These are phyloP conservation scores for Nephrotoma appendiculata DNA, from an alignment of 2,888 invertebrate genomes.

Conservation along the genomic window DNA sequence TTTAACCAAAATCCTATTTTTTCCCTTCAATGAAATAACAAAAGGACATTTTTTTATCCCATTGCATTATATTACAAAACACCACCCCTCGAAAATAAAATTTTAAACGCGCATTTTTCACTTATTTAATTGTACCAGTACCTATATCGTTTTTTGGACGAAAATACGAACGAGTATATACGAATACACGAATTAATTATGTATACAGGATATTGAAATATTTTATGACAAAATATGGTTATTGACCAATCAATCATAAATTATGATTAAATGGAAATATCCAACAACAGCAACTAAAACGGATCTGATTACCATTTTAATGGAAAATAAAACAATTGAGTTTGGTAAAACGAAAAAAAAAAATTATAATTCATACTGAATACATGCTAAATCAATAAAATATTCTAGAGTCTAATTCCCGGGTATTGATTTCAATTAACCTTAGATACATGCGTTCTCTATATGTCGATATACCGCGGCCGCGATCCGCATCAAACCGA, in stretches of 20 bases:
- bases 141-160: neutral
- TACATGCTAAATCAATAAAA: neutral
- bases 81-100: neutral
- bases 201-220: neutral
- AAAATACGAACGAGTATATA: neutral
- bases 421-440: neutral
- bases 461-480: neutral
- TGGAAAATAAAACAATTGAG: neutral
- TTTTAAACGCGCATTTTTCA: neutral
- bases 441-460: neutral
- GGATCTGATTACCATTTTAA: neutral
- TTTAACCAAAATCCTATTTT: neutral
- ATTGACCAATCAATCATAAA: neutral
- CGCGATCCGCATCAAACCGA: neutral
- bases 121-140: neutral
- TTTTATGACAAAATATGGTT: neutral
- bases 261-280: neutral
- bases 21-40: neutral
- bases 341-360: neutral
- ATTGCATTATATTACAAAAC: neutral
- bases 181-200: neutral
- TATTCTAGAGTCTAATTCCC: neutral
- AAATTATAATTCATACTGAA: neutral
- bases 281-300: neutral
- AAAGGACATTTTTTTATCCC: neutral